Percentiles rank a stretch among this genome's conserved stretches.
Conservation (phyloP, 2,797 vertebrate species). For the Xiphorhynchus erythropygius region DNA sequence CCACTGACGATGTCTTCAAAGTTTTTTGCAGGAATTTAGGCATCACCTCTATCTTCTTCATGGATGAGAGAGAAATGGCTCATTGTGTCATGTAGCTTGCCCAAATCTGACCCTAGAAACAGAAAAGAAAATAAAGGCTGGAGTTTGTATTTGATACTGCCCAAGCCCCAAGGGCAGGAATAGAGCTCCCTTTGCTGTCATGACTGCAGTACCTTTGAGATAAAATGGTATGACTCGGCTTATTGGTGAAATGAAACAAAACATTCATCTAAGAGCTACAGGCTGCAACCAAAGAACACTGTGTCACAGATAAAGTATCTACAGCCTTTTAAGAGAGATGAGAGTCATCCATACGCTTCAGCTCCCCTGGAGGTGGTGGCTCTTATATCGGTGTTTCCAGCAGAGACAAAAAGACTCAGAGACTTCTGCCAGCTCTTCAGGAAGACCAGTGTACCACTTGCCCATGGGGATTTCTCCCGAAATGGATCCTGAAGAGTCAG, state of each 20-base stretch:
- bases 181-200: neutral
- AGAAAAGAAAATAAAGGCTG: neutral
- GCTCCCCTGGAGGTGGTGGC: fast-evolving
- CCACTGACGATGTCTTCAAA: too few relatives aligned
- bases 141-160: neutral
- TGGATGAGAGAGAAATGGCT: neutral
- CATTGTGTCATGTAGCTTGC: neutral
- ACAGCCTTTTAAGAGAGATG: neutral
- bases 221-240: neutral
- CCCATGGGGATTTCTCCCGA: neutral
- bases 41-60: neutral
- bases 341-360: neutral
- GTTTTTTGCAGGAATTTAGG: too few relatives aligned
- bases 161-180: neutral
- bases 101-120: neutral
- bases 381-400: neutral
- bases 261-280: neutral
- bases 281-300: neutral
- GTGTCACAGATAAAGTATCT: neutral
- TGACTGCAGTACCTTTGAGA: neutral
- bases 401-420: neutral
- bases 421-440: neutral
- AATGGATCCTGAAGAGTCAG: neutral
- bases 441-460: neutral
- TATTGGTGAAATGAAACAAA: neutral